Evolutionary conservation across 2,888 invertebrate species (phyloP).

Genomic region (Perizoma flavofasciatum): DNA sequence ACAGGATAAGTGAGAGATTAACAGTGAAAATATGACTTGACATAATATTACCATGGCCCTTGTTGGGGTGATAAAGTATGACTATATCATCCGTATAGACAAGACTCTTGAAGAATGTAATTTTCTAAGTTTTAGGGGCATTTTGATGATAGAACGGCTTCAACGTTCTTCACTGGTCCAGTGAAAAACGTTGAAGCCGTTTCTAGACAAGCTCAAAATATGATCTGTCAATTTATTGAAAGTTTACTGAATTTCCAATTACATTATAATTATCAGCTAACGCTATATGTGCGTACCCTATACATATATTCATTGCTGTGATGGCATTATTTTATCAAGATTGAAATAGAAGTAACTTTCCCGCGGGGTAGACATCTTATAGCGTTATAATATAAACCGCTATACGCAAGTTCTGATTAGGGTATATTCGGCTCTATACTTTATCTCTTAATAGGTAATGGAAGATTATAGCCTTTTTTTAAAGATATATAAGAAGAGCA

Average conservation of each 20-base stretch:
- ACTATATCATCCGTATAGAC: constrained; percentile 39
- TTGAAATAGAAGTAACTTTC: constrained; percentile 46
- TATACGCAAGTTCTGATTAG: constrained; percentile 56
- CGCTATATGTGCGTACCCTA: constrained; percentile 53
- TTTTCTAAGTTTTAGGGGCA: constrained; percentile 16
- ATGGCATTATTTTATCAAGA: constrained; percentile 71
- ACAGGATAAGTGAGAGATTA: constrained; percentile 59
- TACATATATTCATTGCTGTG: constrained; percentile 44
- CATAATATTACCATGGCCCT: constrained; percentile 64
- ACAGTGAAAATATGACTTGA: constrained; percentile 66
- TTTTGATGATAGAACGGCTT: constrained; percentile 8
- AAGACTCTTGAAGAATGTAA: constrained; percentile 10
- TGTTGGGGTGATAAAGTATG: constrained; percentile 22
- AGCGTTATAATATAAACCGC: no score
- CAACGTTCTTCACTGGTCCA: no score
- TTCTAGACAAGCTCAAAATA: constrained; percentile 8
- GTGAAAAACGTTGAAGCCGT: no score
- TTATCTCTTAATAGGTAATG: constrained; percentile 33
- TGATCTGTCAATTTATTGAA: constrained; percentile 9
- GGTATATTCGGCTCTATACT: constrained; percentile 55
- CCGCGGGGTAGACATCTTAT: constrained; percentile 45
- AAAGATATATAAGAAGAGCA: constrained; percentile 1
- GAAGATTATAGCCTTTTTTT: constrained; percentile 1
- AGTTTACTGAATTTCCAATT: constrained; percentile 17
- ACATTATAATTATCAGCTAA: constrained; percentile 36